These are phyloP conservation scores for Limosa lapponica DNA, from an alignment of 2,797 vertebrate species.

Conservation along the genomic window DNA sequence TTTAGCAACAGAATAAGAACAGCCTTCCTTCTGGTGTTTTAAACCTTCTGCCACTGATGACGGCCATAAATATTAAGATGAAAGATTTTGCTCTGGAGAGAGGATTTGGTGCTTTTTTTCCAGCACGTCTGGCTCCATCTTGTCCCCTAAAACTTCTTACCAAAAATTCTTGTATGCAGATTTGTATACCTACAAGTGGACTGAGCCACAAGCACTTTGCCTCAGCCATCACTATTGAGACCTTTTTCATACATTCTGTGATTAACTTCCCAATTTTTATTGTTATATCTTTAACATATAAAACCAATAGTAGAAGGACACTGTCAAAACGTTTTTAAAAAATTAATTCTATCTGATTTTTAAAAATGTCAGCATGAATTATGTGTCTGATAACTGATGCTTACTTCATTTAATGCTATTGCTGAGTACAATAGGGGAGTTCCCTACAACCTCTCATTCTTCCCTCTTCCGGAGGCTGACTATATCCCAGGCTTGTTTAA, in stretches of 20 bases:
- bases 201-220: neutral
- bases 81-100: neutral
- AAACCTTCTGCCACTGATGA: neutral
- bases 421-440: neutral
- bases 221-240: neutral
- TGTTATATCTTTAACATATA: neutral
- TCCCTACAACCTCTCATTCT: neutral
- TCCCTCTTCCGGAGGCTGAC: neutral
- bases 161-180: neutral
- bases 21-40: neutral
- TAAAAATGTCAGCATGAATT: neutral
- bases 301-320: neutral
- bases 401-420: neutral
- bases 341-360: neutral
- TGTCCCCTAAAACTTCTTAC: neutral
- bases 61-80: neutral
- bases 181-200: neutral
- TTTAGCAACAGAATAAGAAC: neutral
- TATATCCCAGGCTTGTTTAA: neutral
- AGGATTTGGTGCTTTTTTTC: neutral
- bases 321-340: neutral
- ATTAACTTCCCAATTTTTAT: neutral
- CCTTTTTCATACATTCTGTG: neutral
- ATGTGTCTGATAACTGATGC: neutral
- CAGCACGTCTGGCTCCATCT: neutral